Evolutionary conservation across 2,113 vertebrate genomes (phyloP).

Genomic region (Neotragus moschatus): DNA sequence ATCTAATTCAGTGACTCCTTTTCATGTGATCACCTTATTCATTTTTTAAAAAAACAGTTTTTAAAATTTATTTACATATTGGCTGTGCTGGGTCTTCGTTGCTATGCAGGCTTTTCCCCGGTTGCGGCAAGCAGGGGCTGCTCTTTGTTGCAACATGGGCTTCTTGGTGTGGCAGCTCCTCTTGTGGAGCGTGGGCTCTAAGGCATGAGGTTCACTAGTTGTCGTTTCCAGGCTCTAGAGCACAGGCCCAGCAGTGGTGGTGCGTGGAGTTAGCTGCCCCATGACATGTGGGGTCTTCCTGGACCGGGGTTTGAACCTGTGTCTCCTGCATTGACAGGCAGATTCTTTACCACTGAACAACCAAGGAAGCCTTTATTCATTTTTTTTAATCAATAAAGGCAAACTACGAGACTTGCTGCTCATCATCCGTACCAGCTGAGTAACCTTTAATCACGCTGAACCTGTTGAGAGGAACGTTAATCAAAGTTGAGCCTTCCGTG

Average conservation of each 20-base stretch:
- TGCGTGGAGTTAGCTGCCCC: not conserved
- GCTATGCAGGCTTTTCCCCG: not conserved
- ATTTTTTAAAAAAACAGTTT: not conserved
- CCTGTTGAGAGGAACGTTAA: not conserved
- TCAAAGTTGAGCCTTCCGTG: not conserved
- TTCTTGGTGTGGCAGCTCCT: not conserved
- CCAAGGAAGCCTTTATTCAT: not conserved
- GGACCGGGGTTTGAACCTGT: not conserved
- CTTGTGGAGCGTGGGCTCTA: accelerated
- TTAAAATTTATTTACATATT: not conserved
- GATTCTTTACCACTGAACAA: not conserved
- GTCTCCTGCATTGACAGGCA: not conserved
- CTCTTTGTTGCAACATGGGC: not conserved
- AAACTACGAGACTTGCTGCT: not conserved
- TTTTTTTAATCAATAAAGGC: not conserved
- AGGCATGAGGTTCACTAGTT: not conserved
- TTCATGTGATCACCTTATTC: too few species aligned
- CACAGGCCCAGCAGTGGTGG: not conserved
- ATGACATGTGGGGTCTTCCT: not conserved
- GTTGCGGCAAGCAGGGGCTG: accelerated
- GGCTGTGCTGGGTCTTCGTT: not conserved
- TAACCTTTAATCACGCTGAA: not conserved
- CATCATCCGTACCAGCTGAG: not conserved
- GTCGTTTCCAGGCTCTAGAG: not conserved
- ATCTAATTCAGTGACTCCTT: not conserved